Evolutionary conservation across 1,140 invertebrate species (phyloP).

Genomic region (Oedothorax gibbosus): DNA sequence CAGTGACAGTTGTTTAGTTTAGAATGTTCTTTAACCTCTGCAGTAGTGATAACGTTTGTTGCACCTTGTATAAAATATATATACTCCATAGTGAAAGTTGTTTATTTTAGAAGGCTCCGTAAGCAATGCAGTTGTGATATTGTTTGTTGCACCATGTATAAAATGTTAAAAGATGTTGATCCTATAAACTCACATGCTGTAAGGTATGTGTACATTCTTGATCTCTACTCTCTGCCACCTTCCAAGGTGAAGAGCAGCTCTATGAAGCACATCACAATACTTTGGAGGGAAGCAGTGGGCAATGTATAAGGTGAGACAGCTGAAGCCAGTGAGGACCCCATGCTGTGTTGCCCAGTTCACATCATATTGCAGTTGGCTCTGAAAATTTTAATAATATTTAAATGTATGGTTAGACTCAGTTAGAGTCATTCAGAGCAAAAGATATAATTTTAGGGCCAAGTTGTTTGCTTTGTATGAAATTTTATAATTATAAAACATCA

Average conservation of each 20-base stretch:
- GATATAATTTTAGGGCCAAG: no score
- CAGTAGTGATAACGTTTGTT: no score
- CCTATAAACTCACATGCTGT: slow-evolving; percentile 71
- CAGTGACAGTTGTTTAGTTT: no score
- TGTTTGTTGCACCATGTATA: not conserved
- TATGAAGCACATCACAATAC: slow-evolving; percentile 90
- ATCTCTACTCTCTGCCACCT: slow-evolving; percentile 82
- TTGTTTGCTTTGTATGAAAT: no score
- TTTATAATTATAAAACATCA: no score
- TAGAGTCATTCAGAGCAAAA: no score
- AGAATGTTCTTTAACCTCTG: no score
- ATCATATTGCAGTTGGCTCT: slow-evolving; percentile 87
- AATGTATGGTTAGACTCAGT: no score
- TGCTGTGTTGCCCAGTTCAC: slow-evolving; percentile 85
- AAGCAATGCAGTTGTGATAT: no score
- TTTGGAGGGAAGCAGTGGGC: slow-evolving; percentile 81
- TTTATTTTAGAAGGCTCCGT: no score
- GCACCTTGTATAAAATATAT: no score
- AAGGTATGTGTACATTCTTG: slow-evolving; percentile 74
- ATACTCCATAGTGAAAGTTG: no score
- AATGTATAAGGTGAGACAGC: slow-evolving; percentile 83
- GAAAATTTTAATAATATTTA: slow-evolving; percentile 64
- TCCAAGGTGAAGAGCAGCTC: slow-evolving; percentile 89
- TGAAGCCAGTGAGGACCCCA: slow-evolving; percentile 83
- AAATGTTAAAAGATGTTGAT: not conserved